These are phyloP conservation scores for Pleuronectes platessa DNA, from an alignment of 2,113 vertebrate species.

Conservation along the genomic window DNA sequence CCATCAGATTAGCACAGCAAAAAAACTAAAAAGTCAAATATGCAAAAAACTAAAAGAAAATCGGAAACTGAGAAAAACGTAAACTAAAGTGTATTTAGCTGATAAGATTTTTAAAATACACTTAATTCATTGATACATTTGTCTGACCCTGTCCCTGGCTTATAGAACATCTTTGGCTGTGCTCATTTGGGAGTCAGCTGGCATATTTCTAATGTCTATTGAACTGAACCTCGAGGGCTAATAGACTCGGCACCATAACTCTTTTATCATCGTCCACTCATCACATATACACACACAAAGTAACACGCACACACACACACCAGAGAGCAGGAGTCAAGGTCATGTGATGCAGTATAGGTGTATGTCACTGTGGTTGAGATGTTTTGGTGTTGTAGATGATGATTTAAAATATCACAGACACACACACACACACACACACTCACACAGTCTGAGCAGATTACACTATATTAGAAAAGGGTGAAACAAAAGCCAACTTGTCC, in stretches of 20 bases:
- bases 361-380: neutral
- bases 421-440: neutral
- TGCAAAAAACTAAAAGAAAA: neutral
- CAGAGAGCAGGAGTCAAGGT: constrained; percentile 28
- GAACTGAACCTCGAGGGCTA: constrained; percentile 43
- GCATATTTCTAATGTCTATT: constrained; percentile 52
- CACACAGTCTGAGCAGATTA: constrained; percentile 57
- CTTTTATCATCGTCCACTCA: constrained; percentile 28
- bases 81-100: too few species aligned
- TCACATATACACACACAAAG: constrained; percentile 8
- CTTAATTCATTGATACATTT: neutral
- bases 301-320: constrained; percentile 21
- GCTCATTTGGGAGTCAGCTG: constrained; percentile 56
- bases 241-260: constrained; percentile 11
- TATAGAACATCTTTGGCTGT: neutral
- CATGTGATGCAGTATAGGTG: neutral
- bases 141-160: neutral
- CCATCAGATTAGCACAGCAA: too few species aligned
- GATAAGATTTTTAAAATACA: neutral
- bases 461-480: constrained; percentile 46
- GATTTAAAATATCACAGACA: constrained; percentile 19
- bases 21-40: too few species aligned
- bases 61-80: neutral
- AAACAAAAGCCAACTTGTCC: constrained; percentile 50
- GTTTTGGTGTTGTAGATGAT: constrained; percentile 4